Conservation (phyloP, 2,888 invertebrate species). For the Hoplodrina blanda region DNA sequence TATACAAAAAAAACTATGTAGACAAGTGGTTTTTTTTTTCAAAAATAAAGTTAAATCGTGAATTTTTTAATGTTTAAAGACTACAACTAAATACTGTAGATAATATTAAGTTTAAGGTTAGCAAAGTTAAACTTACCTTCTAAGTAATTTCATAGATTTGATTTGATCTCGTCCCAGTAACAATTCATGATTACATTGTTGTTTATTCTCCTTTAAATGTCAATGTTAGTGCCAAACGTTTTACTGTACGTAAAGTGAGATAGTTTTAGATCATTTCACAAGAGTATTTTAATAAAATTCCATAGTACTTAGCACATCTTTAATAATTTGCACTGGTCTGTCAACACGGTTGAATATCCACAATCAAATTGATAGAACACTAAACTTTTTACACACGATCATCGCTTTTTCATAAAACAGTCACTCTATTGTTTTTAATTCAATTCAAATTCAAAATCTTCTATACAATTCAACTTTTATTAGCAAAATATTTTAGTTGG, state of each 20-base stretch:
- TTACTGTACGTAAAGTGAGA: neutral
- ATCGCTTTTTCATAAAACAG: slow-evolving; percentile 2
- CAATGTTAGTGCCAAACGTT: neutral
- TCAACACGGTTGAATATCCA: neutral
- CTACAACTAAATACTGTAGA: neutral
- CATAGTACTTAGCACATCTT: slow-evolving; percentile 75
- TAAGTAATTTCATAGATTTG: slow-evolving; percentile 8
- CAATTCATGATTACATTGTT: slow-evolving; percentile 32
- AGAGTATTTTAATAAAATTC: slow-evolving; percentile 61
- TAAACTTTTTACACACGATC: slow-evolving; percentile 78
- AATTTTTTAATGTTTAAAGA: too few relatives aligned
- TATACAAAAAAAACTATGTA: neutral
- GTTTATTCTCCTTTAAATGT: neutral
- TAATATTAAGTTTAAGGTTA: neutral
- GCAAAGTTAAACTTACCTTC: slow-evolving; percentile 42
- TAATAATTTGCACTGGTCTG: slow-evolving; percentile 67
- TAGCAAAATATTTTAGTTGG: slow-evolving; percentile 72
- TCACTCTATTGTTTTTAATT: slow-evolving; percentile 25
- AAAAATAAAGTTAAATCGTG: neutral
- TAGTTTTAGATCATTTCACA: neutral
- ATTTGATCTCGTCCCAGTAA: slow-evolving; percentile 9
- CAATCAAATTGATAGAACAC: too few relatives aligned
- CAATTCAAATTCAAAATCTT: slow-evolving; percentile 25
- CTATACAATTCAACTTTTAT: slow-evolving; percentile 65
- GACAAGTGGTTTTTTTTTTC: neutral